A percentile compares a stretch with the other conserved stretches of the same genome.
phyloP scores from a whole-genome alignment of 2,888 invertebrate species.

The Tridacna crocea region DNA sequence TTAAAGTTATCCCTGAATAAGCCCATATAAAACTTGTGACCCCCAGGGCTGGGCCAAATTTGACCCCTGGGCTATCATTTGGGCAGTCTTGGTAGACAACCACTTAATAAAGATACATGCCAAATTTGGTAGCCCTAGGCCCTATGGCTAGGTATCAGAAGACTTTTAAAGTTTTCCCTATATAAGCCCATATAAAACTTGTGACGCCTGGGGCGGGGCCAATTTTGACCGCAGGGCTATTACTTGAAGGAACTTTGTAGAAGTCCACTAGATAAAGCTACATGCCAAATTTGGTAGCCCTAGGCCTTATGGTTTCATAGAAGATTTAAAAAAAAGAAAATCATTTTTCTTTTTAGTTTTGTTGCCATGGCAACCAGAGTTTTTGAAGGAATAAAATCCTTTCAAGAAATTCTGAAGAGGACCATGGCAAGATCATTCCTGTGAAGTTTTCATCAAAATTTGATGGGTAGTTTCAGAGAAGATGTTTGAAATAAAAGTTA shows the following conservation, averaged over 20 bases:
- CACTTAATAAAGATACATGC: too few species aligned
- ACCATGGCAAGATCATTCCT: not conserved
- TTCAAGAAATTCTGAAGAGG: not conserved
- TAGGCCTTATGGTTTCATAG: not conserved
- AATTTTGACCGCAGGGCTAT: not conserved
- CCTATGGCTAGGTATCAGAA: not conserved
- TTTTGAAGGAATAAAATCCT: not conserved
- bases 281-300: too few species aligned
- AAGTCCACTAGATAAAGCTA: not conserved
- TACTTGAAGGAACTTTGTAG: not conserved
- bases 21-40: too few species aligned
- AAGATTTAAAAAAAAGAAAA: not conserved
- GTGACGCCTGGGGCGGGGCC: not conserved
- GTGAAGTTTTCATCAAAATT: slow-evolving; percentile 1
- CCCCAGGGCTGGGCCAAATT: too few species aligned
- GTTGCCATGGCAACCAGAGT: slow-evolving; percentile 1
- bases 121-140: too few species aligned
- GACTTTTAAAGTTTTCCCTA: not conserved
- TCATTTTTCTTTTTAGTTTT: not conserved
- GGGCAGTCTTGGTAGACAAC: too few species aligned
- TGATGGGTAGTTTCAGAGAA: not conserved
- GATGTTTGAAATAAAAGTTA: not conserved
- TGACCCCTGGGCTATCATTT: too few species aligned
- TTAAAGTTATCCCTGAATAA: too few species aligned
- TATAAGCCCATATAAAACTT: not conserved